Base-by-base conservation (phyloP, 2,113 vertebrate species). In the Petroica traversi region DNA sequence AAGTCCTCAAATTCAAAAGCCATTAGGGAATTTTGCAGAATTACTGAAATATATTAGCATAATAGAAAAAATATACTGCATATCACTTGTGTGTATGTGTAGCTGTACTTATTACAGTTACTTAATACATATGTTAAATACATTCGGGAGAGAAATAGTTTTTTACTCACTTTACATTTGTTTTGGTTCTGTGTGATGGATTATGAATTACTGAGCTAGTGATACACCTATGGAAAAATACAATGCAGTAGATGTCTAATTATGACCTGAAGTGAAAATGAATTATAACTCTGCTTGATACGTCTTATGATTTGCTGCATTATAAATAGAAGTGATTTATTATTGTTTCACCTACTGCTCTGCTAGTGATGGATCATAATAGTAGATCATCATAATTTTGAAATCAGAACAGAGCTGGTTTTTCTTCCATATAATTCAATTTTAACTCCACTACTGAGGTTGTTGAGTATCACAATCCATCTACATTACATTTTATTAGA, bases 281-380 rank as follows among this genome's bases (percentile, higher is more conserved):
- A 98, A 89, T 97, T 97, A 97, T 95, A 96, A 64, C 95, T 97
- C 86, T 5, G 43, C n/a, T 88, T 95, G 96, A 95, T 94, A 81
- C 86, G 96, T 97, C 96, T 95, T 96, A 87, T 97, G 96, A 98
- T 97, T 98, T 98, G 95, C 92, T 97, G 86, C 90, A 68, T 92
- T 97, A 97, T 98, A 98, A 98, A 98, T 97, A 97, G 97, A 26
- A 45, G 62, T 98, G 97, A 98, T 98, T 97, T 98, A 98, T 97
- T 92, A 89, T 51, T 69, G 84, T 95, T 98, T 97, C 91, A 90
- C 95, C 64, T 86, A 91, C 87, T 77, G 95, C 96, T 98, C 96
- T 96, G 92, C 52, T 62, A 80, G 95, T 97, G 97, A 97, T 97
- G 96, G 97, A 98, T 98, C 98, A 92, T 98, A 96, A 98, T 85